Evolutionary conservation across 2,888 invertebrate species (phyloP).

Genomic region (Notocelia uddmanniana): DNA sequence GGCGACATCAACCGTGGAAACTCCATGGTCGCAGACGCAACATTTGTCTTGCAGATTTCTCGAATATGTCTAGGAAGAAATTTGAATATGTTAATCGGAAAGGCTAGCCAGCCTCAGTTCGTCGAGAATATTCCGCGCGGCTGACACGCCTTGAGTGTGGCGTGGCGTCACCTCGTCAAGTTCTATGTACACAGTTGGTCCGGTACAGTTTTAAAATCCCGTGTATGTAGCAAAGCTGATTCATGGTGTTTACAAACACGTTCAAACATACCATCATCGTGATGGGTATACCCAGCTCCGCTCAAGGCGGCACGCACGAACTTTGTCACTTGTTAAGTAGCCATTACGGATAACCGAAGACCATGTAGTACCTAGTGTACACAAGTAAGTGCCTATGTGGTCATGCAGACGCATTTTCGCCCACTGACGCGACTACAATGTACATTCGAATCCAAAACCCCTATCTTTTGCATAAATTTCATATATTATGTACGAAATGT

Average conservation of each 20-base stretch:
- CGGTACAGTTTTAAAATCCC: conserved; percentile 64
- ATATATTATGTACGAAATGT: conserved; percentile 29
- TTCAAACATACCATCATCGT: conserved; percentile 51
- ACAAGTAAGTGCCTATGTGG: too few relatives aligned
- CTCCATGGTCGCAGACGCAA: conserved; percentile 47
- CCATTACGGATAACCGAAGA: neutral
- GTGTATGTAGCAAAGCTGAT: conserved; percentile 70
- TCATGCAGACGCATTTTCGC: conserved; percentile 29
- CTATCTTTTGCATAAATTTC: conserved; percentile 39
- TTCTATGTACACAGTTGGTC: conserved; percentile 71
- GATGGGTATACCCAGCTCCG: conserved; percentile 59
- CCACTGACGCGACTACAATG: conserved; percentile 37
- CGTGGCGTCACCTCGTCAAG: conserved; percentile 41
- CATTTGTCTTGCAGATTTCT: conserved; percentile 42
- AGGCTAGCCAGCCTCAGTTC: conserved; percentile 11
- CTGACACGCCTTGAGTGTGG: conserved; percentile 45
- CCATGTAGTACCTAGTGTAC: conserved; percentile 13
- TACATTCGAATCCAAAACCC: conserved; percentile 13
- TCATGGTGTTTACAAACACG: conserved; percentile 68
- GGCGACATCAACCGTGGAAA: conserved; percentile 60
- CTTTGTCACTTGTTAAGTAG: conserved; percentile 29
- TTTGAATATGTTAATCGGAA: conserved; percentile 27
- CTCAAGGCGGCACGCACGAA: conserved; percentile 46
- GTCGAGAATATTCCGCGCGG: conserved; percentile 36
- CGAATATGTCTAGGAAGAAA: conserved; percentile 19